Base-by-base conservation (phyloP, 2,888 invertebrate genomes). In the Noctua pronuba region DNA sequence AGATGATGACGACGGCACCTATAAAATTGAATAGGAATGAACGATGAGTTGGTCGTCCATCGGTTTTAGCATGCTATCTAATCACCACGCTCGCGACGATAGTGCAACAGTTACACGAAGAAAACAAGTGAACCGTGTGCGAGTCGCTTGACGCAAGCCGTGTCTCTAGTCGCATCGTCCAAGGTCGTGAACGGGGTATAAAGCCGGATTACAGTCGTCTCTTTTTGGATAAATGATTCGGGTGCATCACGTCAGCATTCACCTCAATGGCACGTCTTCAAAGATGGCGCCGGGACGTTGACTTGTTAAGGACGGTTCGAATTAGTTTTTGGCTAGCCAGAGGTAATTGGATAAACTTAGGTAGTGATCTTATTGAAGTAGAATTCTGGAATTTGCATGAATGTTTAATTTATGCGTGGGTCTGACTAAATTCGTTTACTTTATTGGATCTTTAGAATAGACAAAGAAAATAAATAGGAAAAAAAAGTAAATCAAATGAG, bases 321-420 rank as follows among this genome's bases (percentile, higher is more conserved):
- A 80, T 84, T 84, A 66, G 75, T 75, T 84, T 84, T 84, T 46
- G 80, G 68, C 84, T 69, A 62, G 83, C 67, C 72, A 74, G 24
- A 74, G 73, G 49, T 84, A 69, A 52, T 18, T 68, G 72, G 83
- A 77, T 81, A 35, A 81, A 81, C 82, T 81, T 68, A 55, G 55
- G 24, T 41, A 44, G 62, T 49, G 65, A 77, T 77, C 65, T 66
- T 70, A 66, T 71, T 82, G 65, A 44, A 76, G 69, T 52, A 10
- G 71, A 64, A 68, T 60, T 77, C 65, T 66, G 0, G 38, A 76
- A 64, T 80, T 80, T 80, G 69, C 62, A 82, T 82, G n/a, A 82
- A 82, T 46, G n/a, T 46, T 66, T 60, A 44, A 77, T 77, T 66
- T 55, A 66, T 77, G 55, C 2, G 1, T 68, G 41, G 11, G 4